phyloP scores from a whole-genome alignment of 1,140 invertebrate genomes.

The Heliothis subflexa region DNA sequence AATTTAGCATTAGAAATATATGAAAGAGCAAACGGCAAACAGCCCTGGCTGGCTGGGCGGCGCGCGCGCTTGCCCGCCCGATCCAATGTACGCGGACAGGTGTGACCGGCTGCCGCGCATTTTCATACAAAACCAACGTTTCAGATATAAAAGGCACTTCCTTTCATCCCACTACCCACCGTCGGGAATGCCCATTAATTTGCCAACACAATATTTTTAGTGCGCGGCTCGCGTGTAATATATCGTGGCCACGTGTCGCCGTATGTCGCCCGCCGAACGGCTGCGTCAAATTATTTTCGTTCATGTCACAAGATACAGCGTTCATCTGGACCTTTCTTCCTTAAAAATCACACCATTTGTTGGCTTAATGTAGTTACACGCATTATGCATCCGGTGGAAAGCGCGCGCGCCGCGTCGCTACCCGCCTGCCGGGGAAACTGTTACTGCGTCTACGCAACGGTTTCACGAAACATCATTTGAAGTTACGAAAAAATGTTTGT shows the following conservation, averaged over 20 bases:
- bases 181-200: constrained; percentile 86
- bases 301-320: constrained; percentile 84
- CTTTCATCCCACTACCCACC: constrained; percentile 84
- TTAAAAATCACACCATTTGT: constrained; percentile 83
- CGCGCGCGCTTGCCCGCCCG: constrained; percentile 43
- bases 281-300: constrained; percentile 86
- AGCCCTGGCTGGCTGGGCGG: constrained; percentile 53
- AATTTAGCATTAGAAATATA: too few relatives aligned
- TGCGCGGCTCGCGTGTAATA: constrained; percentile 85
- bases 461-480: not conserved
- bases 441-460: not conserved
- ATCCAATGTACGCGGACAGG: constrained; percentile 79
- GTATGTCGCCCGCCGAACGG: constrained; percentile 83
- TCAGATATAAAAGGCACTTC: constrained; percentile 86
- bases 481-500: not conserved
- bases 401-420: constrained; percentile 36
- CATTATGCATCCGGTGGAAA: constrained; percentile 75
- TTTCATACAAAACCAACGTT: constrained; percentile 85
- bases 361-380: constrained; percentile 70
- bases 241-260: constrained; percentile 85
- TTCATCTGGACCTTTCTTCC: constrained; percentile 85
- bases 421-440: constrained; percentile 21
- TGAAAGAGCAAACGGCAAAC: not conserved
- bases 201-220: constrained; percentile 87
- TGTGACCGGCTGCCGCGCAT: constrained; percentile 82